Base-by-base conservation (phyloP, 2,797 vertebrate genomes). In the Rhodeus uyekii region DNA sequence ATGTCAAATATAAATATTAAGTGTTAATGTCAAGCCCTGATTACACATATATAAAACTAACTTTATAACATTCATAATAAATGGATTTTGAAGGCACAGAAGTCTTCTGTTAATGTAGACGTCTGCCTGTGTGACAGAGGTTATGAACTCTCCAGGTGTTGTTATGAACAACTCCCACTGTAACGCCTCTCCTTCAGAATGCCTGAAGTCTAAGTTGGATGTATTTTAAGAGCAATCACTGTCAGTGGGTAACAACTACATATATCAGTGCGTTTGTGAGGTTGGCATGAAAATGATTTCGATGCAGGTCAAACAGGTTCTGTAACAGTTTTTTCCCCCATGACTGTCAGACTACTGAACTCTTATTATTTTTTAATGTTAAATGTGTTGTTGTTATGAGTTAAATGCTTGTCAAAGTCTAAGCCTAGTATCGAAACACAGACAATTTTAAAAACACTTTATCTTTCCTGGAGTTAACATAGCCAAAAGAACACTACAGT, bases 61-160 rank as follows among this genome's bases (percentile, higher is more conserved):
- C 16, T 53, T 29, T 44, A 29, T 19, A 53, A 53, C 5, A 58
- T 16, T 77, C 19, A 24, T 55, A 68, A 55, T 16, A 4, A 67
- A 67, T 13, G 24, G 2, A 69, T 32, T 32, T n/a, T 32, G 24
- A 10, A 63, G 32, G 1, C 16, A 73, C 8, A 42, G 5, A n/a
- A 29, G 24, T 5, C 16, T 50, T 48, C 75, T 24, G 36, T 78
- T 8, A 24, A 9, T 0, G 19, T 6, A n/a, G 60, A 84, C 90
- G 89, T 89, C 88, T 91, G 90, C 80, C 84, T 65, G 78, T 77
- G 84, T 72, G 14, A 72, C 14, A 10, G 42, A 46, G 85, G 87
- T 63, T 34, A 84, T 85, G 77, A 90, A 89, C 86, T 88, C 61
- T 73, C 89, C 92, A 92, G 91, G 88, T 93, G 92, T 92, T 90